A percentile compares a stretch with the other conserved stretches of the same genome.
phyloP scores from a whole-genome alignment of 23 tunicate genomes.

The Trididemnum miniatum region DNA sequence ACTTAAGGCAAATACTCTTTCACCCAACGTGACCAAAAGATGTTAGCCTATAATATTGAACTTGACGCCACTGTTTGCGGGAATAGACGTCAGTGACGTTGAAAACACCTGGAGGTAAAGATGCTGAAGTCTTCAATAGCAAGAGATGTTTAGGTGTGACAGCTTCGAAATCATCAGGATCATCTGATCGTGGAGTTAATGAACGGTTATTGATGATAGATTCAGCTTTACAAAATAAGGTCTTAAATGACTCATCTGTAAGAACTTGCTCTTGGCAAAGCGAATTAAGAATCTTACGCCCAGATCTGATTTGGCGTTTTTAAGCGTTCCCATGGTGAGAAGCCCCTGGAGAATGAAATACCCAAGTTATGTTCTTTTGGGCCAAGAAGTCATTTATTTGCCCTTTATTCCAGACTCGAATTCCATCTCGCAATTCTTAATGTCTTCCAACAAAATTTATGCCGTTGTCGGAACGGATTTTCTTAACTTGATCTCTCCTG shows the following conservation, averaged over 20 bases:
- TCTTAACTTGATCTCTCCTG: neutral
- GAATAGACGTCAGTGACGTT: neutral
- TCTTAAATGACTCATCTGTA: neutral
- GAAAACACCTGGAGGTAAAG: neutral
- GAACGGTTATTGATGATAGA: neutral
- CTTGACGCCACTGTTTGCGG: neutral
- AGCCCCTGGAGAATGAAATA: neutral
- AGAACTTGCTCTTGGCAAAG: neutral
- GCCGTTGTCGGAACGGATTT: slow-evolving; percentile 27
- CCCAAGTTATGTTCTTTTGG: neutral
- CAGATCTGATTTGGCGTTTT: neutral
- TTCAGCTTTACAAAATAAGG: neutral
- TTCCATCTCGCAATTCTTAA: neutral
- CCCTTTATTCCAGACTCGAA: neutral
- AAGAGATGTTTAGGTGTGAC: neutral
- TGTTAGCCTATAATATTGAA: slow-evolving; percentile 1
- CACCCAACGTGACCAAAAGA: neutral
- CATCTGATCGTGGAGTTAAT: neutral
- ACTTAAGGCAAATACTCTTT: neutral
- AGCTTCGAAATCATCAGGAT: neutral
- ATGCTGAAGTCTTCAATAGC: neutral
- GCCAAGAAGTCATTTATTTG: neutral
- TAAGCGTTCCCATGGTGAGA: neutral
- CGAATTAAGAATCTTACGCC: neutral
- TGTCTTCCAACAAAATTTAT: slow-evolving; percentile 25